These are phyloP conservation scores for Cossypha caffra DNA, from an alignment of 2,797 vertebrate genomes.

Conservation along the genomic window DNA sequence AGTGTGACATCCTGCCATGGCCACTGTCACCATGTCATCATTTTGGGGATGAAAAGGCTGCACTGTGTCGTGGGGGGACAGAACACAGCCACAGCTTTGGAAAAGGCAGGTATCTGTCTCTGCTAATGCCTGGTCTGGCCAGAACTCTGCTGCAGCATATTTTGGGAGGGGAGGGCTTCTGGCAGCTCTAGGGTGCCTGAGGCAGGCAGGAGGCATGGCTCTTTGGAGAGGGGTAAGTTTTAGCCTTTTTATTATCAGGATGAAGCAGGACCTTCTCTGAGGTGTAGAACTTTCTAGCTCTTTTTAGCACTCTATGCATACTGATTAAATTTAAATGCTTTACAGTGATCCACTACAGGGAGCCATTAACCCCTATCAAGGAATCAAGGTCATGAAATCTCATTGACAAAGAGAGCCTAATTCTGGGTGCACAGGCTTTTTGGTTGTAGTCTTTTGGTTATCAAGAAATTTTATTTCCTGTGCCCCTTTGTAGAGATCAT, in stretches of 20 bases:
- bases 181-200: not conserved
- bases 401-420: not conserved
- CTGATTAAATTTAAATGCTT: not conserved
- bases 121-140: fast-evolving
- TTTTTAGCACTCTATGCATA: not conserved
- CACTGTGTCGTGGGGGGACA: not conserved
- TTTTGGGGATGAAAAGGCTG: not conserved
- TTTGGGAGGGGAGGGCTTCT: not conserved
- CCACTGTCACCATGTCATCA: not conserved
- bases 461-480: not conserved
- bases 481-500: not conserved
- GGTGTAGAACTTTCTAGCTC: not conserved
- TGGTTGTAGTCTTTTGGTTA: not conserved
- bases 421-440: not conserved
- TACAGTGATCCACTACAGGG: not conserved
- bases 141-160: not conserved
- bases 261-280: not conserved
- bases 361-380: not conserved
- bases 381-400: not conserved
- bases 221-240: not conserved
- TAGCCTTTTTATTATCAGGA: not conserved
- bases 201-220: not conserved
- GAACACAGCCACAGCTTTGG: not conserved
- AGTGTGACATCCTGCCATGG: fast-evolving
- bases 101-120: not conserved